Evolutionary conservation across 2,797 vertebrate species (phyloP).

Genomic region (Cacajao melanocephalus): DNA sequence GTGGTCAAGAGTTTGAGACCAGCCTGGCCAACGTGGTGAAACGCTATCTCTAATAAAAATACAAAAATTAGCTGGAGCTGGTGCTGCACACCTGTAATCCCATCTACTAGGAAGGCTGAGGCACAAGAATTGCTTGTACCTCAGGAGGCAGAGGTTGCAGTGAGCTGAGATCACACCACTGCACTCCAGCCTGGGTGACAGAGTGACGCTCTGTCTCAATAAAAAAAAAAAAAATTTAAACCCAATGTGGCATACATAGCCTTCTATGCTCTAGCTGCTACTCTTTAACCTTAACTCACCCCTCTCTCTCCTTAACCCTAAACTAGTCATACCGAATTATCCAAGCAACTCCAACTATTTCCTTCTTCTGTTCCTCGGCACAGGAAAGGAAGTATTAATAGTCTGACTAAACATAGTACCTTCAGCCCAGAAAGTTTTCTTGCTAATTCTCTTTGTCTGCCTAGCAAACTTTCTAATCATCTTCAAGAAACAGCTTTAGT

Average conservation of each 20-base stretch:
- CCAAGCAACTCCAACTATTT: not conserved
- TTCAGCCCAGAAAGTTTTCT: not conserved
- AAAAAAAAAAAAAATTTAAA: not conserved
- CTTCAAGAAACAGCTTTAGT: not conserved
- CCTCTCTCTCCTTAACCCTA: not conserved
- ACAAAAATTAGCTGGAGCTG: not conserved
- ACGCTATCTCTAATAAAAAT: not conserved
- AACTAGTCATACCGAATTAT: too few relatives aligned
- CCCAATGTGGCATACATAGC: not conserved
- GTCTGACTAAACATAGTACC: not conserved
- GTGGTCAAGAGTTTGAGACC: not conserved
- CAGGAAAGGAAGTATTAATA: not conserved
- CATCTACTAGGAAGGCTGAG: not conserved
- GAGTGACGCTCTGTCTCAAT: not conserved
- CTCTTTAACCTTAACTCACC: not conserved
- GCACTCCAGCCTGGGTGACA: not conserved
- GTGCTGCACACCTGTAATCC: not conserved
- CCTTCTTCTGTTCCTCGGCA: not conserved
- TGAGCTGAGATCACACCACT: not conserved
- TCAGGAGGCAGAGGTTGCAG: too few relatives aligned
- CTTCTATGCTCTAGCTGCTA: not conserved
- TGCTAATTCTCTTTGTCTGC: not conserved
- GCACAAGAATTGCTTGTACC: not conserved
- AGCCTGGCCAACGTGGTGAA: not conserved
- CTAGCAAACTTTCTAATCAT: not conserved